Percentiles rank a stretch among this genome's conserved stretches.
These are phyloP conservation scores for Acrossocheilus wenchowensis DNA, from an alignment of 2,797 vertebrate species.

Conservation along the genomic window DNA sequence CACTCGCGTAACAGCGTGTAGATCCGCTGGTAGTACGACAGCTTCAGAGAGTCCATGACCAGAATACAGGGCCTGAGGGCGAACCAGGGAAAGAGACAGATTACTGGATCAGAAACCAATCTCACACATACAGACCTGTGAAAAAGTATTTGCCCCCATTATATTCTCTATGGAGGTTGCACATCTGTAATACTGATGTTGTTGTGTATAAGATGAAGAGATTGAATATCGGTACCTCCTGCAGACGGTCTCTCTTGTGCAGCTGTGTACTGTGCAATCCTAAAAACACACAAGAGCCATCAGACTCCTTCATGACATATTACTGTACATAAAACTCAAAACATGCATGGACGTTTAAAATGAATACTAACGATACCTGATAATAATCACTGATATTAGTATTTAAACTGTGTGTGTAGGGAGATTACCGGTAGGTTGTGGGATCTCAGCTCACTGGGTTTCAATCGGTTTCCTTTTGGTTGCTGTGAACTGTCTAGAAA, in stretches of 20 bases:
- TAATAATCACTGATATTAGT: neutral
- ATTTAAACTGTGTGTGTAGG: neutral
- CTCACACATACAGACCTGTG: neutral
- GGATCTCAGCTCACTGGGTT: neutral
- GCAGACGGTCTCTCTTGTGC: slow-evolving; percentile 72
- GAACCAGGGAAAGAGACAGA: neutral
- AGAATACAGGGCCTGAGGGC: slow-evolving; percentile 88
- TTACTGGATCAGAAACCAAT: neutral
- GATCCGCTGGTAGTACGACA: slow-evolving; percentile 81
- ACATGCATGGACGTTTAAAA: neutral
- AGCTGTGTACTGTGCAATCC: slow-evolving; percentile 73
- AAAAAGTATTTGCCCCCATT: neutral
- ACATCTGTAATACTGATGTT: neutral
- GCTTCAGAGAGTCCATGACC: slow-evolving; percentile 92
- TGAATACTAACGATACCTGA: neutral
- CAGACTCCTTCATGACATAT: neutral
- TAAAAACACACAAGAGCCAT: slow-evolving; percentile 46
- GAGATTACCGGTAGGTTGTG: slow-evolving; percentile 62
- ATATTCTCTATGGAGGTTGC: neutral
- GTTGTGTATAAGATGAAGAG: neutral
- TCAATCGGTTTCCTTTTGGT: slow-evolving; percentile 21
- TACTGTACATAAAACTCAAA: neutral
- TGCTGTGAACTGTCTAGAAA: slow-evolving; percentile 52
- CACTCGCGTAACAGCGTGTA: slow-evolving; percentile 91
- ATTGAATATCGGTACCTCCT: slow-evolving; percentile 79